These are phyloP conservation scores for Diachasmimorpha longicaudata DNA, from an alignment of 1,140 invertebrate species.

Conservation along the genomic window DNA sequence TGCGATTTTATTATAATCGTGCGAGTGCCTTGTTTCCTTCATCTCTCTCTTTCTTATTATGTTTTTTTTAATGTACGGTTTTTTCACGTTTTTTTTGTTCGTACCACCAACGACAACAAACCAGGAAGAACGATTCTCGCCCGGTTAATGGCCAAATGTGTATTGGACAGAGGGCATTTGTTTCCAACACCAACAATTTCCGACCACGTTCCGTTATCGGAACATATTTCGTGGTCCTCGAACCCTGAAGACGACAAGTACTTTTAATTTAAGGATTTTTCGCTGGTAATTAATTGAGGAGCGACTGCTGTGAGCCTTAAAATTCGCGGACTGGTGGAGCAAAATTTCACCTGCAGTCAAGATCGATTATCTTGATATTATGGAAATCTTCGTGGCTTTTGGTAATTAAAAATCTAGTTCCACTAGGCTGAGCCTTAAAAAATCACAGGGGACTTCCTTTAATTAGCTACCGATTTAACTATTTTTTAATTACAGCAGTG, in stretches of 20 bases:
- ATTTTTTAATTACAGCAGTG: too few species aligned
- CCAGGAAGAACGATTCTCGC: not conserved
- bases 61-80: not conserved
- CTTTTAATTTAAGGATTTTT: too few species aligned
- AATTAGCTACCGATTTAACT: too few species aligned
- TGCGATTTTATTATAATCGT: conserved; percentile 44
- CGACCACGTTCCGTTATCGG: not conserved
- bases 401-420: too few species aligned
- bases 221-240: not conserved
- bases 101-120: not conserved
- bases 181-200: not conserved
- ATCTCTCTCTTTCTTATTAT: conserved; percentile 18
- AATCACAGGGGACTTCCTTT: too few species aligned
- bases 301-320: too few species aligned
- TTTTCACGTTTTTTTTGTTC: not conserved
- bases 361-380: too few species aligned
- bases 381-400: too few species aligned
- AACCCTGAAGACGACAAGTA: not conserved
- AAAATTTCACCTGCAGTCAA: too few species aligned
- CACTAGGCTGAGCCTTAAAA: too few species aligned
- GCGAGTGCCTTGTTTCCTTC: conserved; percentile 8
- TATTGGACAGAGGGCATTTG: not conserved
- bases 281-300: too few species aligned
- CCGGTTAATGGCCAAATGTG: not conserved
- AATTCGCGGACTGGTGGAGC: too few species aligned